Conservation (phyloP, 2,888 invertebrate species). For the Nymphalis c-album region DNA sequence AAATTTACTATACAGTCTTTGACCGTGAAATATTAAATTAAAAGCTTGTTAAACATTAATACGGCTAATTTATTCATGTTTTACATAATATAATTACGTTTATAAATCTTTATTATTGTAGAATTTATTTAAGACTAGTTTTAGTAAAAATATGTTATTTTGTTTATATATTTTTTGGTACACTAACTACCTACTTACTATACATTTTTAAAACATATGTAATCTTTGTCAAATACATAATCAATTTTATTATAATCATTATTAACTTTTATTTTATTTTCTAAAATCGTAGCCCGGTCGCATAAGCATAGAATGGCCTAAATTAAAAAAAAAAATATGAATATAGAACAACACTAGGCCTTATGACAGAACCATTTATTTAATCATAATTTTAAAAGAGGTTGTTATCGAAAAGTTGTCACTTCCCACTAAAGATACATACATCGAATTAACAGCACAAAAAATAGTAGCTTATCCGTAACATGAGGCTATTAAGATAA, state of each 20-base stretch:
- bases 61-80: slow-evolving; percentile 22
- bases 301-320: neutral
- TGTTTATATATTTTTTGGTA: too few species aligned
- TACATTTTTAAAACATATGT: too few species aligned
- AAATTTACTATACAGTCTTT: neutral
- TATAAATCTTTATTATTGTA: neutral
- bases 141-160: neutral
- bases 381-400: neutral
- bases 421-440: slow-evolving; percentile 28
- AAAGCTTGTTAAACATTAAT: slow-evolving; percentile 1
- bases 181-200: too few species aligned
- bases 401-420: slow-evolving; percentile 26
- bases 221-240: too few species aligned
- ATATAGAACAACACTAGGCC: neutral
- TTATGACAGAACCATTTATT: neutral
- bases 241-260: too few species aligned
- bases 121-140: neutral
- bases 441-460: slow-evolving; percentile 38
- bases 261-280: too few species aligned
- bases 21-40: slow-evolving; percentile 4
- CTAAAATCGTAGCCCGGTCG: too few species aligned
- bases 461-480: slow-evolving; percentile 64
- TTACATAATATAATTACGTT: slow-evolving; percentile 18
- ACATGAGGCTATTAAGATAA: slow-evolving; percentile 67
- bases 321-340: neutral